Conservation (phyloP, 2,888 invertebrate species). For the Trichogramma evanescens region DNA sequence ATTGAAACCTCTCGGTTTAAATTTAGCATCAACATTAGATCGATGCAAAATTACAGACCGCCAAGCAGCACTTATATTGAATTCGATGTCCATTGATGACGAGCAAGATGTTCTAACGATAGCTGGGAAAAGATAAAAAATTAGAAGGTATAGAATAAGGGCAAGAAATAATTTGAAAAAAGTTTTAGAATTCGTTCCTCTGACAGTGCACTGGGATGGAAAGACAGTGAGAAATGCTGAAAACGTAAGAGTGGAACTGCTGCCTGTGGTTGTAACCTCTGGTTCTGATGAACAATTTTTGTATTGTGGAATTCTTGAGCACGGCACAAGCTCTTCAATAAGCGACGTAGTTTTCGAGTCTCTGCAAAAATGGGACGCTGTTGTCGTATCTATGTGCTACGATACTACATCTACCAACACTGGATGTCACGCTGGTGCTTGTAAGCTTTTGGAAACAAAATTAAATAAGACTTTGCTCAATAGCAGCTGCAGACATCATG, state of each 20-base stretch:
- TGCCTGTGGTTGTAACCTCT: constrained; percentile 4
- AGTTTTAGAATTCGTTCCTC: too few relatives aligned
- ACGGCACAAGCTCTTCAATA: too few relatives aligned
- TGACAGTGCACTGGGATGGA: constrained; percentile 9
- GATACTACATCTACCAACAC: neutral
- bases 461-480: constrained; percentile 27
- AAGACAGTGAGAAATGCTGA: constrained; percentile 4
- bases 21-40: too few relatives aligned
- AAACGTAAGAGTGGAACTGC: neutral
- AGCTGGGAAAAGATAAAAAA: too few relatives aligned
- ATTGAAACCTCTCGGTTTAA: too few relatives aligned
- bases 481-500: constrained; percentile 28
- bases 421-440: constrained; percentile 16
- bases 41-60: too few relatives aligned
- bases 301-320: neutral
- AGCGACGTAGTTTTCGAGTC: too few relatives aligned
- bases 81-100: too few relatives aligned
- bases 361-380: neutral
- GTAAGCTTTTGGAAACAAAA: constrained; percentile 24
- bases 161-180: too few relatives aligned
- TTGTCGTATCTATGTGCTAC: neutral
- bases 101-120: too few relatives aligned
- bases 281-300: constrained; percentile 5
- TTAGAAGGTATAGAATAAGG: too few relatives aligned
- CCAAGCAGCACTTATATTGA: too few relatives aligned